A percentile compares a stretch with the other conserved stretches of the same genome.
Conservation (phyloP, 37 sponge, comb jelly and placozoan genomes). For the Tethya wilhelma region DNA sequence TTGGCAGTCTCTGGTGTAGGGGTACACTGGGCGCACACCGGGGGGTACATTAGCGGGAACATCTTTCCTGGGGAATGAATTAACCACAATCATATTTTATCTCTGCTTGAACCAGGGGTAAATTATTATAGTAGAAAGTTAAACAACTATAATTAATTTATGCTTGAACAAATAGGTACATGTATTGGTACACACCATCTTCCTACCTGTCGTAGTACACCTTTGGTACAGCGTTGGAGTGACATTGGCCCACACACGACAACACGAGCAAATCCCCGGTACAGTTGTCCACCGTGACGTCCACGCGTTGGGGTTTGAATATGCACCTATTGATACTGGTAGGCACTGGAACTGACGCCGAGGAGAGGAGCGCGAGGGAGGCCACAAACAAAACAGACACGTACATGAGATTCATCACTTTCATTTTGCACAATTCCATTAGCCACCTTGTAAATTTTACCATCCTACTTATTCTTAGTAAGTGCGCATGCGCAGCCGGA, state of each 20-base stretch:
- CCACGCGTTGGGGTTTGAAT: not conserved
- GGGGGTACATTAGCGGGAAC: too few relatives aligned
- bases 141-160: not conserved
- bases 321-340: not conserved
- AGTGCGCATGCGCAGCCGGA: not conserved
- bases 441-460: too few relatives aligned
- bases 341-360: not conserved
- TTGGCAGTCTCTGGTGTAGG: too few relatives aligned
- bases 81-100: too few relatives aligned
- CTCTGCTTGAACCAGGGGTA: too few relatives aligned
- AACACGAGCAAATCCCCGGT: not conserved
- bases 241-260: constrained; percentile 17
- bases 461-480: not conserved
- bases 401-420: not conserved
- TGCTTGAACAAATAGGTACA: not conserved
- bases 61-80: too few relatives aligned
- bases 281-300: constrained; percentile 4
- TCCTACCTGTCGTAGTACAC: not conserved
- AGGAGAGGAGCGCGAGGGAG: not conserved
- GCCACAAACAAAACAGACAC: not conserved
- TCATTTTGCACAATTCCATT: too few relatives aligned
- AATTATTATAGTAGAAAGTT: too few relatives aligned
- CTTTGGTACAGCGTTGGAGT: not conserved
- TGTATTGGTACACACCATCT: not conserved
- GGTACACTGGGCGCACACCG: too few relatives aligned